These are phyloP conservation scores for Marasmarcha lunaedactyla DNA, from an alignment of 2,888 invertebrate species.

Conservation along the genomic window DNA sequence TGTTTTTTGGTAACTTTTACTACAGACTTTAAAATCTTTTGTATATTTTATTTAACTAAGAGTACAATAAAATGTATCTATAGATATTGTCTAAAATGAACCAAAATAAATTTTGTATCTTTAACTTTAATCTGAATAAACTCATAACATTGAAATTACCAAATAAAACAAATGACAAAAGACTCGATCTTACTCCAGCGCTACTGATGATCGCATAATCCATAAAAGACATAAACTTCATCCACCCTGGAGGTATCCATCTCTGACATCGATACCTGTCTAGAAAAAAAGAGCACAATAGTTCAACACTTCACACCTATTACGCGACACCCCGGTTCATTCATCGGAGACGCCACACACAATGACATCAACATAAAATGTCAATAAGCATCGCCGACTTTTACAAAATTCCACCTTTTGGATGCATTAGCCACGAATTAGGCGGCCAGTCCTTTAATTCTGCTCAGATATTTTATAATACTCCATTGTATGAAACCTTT, in stretches of 20 bases:
- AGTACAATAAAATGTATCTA: too few species aligned
- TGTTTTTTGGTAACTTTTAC: too few species aligned
- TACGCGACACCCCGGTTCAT: conserved; percentile 54
- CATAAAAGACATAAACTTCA: too few species aligned
- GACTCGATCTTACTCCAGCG: too few species aligned
- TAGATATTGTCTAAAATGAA: too few species aligned
- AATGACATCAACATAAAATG: conserved; percentile 57
- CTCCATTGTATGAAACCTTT: conserved; percentile 33
- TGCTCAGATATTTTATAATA: conserved; percentile 27
- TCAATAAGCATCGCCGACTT: conserved; percentile 46
- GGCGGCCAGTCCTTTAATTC: conserved; percentile 47
- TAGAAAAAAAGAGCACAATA: conserved; percentile 39
- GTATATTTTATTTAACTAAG: too few species aligned
- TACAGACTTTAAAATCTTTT: too few species aligned
- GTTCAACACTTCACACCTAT: conserved; percentile 65
- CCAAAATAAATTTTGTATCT: too few species aligned
- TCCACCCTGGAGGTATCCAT: conserved; percentile 28
- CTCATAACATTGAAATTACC: too few species aligned
- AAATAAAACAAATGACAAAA: too few species aligned
- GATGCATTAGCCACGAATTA: conserved; percentile 66
- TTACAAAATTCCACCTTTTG: conserved; percentile 32
- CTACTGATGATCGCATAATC: too few species aligned
- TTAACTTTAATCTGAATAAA: too few species aligned
- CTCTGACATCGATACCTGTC: conserved; percentile 40
- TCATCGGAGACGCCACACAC: conserved; percentile 56